A percentile compares a stretch with the other conserved stretches of the same genome.
phyloP scores from a whole-genome alignment of 2,888 invertebrate species.

The Heliconius ismenius region DNA sequence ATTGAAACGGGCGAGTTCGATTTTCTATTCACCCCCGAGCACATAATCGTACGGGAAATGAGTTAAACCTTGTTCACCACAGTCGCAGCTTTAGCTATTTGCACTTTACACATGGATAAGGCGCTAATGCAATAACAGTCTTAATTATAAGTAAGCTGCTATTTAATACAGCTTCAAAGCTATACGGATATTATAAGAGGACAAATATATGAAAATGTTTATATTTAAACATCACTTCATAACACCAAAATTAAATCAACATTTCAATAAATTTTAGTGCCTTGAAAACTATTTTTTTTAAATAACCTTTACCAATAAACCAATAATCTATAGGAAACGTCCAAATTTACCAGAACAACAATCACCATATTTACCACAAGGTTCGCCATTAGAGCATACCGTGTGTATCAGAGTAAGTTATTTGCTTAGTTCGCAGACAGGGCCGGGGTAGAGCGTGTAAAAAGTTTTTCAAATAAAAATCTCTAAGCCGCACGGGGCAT shows the following conservation, averaged over 20 bases:
- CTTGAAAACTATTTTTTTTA: no score
- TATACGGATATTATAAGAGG: not conserved
- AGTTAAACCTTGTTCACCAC: constrained; percentile 76
- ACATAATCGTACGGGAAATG: constrained; percentile 75
- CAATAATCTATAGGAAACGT: not conserved
- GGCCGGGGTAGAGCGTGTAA: constrained; percentile 72
- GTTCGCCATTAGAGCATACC: constrained; percentile 27
- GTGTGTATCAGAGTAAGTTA: constrained; percentile 60
- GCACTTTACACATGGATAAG: constrained; percentile 54
- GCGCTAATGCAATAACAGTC: not conserved
- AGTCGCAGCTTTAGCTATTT: constrained; percentile 57
- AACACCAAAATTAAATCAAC: no score
- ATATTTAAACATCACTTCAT: no score
- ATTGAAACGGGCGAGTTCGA: constrained; percentile 58
- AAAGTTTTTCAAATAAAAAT: constrained; percentile 79
- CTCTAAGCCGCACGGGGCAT: constrained; percentile 57
- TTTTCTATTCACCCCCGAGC: constrained; percentile 65
- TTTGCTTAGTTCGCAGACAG: constrained; percentile 79
- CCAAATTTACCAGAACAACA: not conserved
- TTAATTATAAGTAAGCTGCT: not conserved
- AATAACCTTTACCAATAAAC: no score
- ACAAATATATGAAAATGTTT: no score
- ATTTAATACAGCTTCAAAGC: not conserved
- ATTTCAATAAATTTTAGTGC: no score
- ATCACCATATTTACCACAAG: not conserved